Evolutionary conservation across 1,140 invertebrate species (phyloP).

Genomic region (Hesperophylax magnus): DNA sequence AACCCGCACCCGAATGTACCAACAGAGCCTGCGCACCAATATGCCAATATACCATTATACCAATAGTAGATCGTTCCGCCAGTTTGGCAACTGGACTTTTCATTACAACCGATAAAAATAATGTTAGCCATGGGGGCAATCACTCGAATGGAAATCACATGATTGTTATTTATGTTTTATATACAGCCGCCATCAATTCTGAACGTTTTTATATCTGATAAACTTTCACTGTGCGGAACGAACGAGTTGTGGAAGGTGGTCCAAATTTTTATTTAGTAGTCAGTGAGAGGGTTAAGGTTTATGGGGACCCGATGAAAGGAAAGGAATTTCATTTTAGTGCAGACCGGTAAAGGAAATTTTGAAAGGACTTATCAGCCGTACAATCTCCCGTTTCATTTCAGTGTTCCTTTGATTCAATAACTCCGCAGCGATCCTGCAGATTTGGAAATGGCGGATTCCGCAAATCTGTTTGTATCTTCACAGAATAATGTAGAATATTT

Average conservation of each 20-base stretch:
- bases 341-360: conserved; percentile 1
- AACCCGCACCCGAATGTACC: not conserved
- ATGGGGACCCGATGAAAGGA: not conserved
- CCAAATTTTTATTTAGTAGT: conserved; percentile 31
- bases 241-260: conserved; percentile 1
- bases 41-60: too few species aligned
- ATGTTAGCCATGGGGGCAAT: conserved; percentile 53
- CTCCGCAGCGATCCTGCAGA: not conserved
- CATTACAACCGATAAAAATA: conserved; percentile 57
- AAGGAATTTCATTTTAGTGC: conserved; percentile 34
- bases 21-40: not conserved
- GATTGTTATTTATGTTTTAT: conserved; percentile 55
- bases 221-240: conserved; percentile 7
- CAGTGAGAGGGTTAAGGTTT: conserved; percentile 24
- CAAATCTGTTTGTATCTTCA: too few species aligned
- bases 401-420: conserved; percentile 1
- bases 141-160: conserved; percentile 43
- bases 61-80: conserved; percentile 12
- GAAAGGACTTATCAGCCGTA: conserved; percentile 2
- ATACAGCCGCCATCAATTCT: conserved; percentile 42
- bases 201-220: conserved; percentile 42
- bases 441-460: not conserved
- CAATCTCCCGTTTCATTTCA: conserved; percentile 6
- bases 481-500: too few species aligned
- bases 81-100: conserved; percentile 51